Evolutionary conservation across 2,888 invertebrate species (phyloP).

Genomic region (Plusia festucae): DNA sequence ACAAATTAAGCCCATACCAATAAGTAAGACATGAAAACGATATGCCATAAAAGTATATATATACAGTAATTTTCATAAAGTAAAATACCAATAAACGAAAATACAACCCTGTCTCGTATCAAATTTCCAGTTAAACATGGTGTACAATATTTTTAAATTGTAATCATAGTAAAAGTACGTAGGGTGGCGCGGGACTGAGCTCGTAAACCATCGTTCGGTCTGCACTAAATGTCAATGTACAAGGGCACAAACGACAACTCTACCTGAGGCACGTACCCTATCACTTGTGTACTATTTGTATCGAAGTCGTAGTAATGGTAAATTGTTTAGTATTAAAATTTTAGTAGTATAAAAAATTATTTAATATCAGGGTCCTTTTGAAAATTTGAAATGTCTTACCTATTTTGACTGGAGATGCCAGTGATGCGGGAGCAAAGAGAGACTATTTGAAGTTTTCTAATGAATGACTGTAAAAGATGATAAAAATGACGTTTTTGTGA

Average conservation of each 20-base stretch:
- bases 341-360: too few relatives aligned
- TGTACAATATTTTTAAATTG: conserved; percentile 59
- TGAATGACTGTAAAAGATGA: not conserved
- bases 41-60: not conserved
- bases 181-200: conserved; percentile 43
- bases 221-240: conserved; percentile 82
- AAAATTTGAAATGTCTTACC: conserved; percentile 32
- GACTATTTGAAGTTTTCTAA: conserved; percentile 14
- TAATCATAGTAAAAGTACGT: conserved; percentile 58
- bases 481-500: too few relatives aligned
- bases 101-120: conserved; percentile 21
- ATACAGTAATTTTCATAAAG: not conserved
- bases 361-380: conserved; percentile 31
- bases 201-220: conserved; percentile 77
- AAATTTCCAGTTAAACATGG: conserved; percentile 26
- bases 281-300: conserved; percentile 34
- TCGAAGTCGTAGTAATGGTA: conserved; percentile 39
- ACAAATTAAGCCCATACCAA: not conserved
- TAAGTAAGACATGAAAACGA: not conserved
- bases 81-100: conserved; percentile 21
- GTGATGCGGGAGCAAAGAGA: conserved; percentile 20
- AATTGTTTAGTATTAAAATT: too few relatives aligned
- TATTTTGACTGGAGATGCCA: conserved; percentile 24
- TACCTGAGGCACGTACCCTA: conserved; percentile 39
- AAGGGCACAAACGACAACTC: conserved; percentile 54